These are phyloP conservation scores for Toxonevra muliebris DNA, from an alignment of 2,888 invertebrate genomes.

Conservation along the genomic window DNA sequence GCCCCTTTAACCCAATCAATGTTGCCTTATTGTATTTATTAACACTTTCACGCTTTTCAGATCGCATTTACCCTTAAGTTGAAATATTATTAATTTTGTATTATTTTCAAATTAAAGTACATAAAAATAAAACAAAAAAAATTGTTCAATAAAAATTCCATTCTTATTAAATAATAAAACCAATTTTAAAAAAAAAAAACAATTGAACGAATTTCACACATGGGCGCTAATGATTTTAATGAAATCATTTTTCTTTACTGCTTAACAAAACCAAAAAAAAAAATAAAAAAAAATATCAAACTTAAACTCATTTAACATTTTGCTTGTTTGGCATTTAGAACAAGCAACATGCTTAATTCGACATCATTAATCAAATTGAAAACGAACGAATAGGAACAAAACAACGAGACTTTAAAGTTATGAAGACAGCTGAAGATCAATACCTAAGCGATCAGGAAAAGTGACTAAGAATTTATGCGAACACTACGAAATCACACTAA, in stretches of 20 bases:
- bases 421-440: not conserved
- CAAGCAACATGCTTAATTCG: constrained; percentile 58
- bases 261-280: constrained; percentile 50
- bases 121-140: too few species aligned
- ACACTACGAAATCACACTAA: too few species aligned
- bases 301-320: constrained; percentile 37
- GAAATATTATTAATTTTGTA: not conserved
- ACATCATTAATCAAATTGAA: constrained; percentile 56
- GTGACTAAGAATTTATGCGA: too few species aligned
- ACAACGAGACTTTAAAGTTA: not conserved
- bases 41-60: not conserved
- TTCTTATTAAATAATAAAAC: not conserved
- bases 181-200: constrained; percentile 33
- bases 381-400: not conserved
- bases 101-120: not conserved
- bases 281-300: not conserved
- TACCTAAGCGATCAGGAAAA: not conserved
- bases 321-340: constrained; percentile 46
- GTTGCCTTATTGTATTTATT: not conserved
- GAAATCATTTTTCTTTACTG: constrained; percentile 59
- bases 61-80: not conserved
- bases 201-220: constrained; percentile 59
- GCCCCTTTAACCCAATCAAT: not conserved
- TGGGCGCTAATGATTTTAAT: constrained; percentile 61
- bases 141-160: not conserved